phyloP scores from a whole-genome alignment of 1,140 invertebrate genomes.

The Diuraphis noxia region DNA sequence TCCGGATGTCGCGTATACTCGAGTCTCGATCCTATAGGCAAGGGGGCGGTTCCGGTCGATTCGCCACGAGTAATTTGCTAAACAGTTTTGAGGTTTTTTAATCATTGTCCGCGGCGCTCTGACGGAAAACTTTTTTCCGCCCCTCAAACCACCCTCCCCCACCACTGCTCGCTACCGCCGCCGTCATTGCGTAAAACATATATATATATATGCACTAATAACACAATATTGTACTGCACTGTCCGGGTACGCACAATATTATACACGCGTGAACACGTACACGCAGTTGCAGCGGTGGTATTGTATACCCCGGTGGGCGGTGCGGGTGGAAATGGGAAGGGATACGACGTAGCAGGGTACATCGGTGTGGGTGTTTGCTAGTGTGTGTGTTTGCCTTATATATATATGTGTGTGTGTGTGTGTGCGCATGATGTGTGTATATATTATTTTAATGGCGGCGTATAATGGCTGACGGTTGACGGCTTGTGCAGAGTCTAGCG shows the following conservation, averaged over 20 bases:
- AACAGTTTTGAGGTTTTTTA: constrained; percentile 10
- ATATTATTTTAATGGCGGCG: constrained; percentile 20
- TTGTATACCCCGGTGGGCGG: no score
- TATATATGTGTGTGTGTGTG: not conserved
- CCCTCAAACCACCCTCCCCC: no score
- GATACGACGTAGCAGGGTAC: not conserved
- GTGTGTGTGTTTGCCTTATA: not conserved
- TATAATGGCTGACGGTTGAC: constrained; percentile 38
- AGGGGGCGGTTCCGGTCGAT: not conserved
- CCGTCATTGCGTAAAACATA: not conserved
- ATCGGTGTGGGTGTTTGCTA: not conserved
- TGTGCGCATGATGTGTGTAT: no score
- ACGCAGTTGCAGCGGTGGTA: not conserved
- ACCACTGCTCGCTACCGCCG: not conserved
- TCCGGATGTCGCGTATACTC: not conserved
- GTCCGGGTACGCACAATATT: not conserved
- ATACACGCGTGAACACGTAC: not conserved
- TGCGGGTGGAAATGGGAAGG: not conserved
- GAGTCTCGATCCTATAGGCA: not conserved
- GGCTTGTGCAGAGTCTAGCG: constrained; percentile 23
- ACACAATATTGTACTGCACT: not conserved
- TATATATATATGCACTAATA: not conserved
- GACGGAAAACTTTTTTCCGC: not conserved
- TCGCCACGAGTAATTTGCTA: not conserved
- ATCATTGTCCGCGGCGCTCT: not conserved